Base-by-base conservation (phyloP, 2,797 vertebrate species). In the Rhabdomys pumilio region DNA sequence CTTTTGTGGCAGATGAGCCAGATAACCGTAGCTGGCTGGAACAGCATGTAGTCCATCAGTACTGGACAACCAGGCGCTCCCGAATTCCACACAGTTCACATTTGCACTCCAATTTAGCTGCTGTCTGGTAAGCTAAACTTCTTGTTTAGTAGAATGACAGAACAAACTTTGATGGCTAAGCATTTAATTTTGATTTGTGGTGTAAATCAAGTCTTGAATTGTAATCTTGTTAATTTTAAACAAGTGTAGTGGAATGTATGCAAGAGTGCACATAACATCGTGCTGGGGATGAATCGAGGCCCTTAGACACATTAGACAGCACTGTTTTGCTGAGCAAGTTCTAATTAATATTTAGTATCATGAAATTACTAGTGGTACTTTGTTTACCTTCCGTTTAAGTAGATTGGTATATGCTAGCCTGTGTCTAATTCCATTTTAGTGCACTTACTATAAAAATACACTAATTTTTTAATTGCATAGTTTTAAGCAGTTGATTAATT, bases 101-200 rank as follows among this genome's bases (percentile, higher is more conserved):
- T 97, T 98, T 99, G 83, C 99, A 99, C 98, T 99, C 99, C 95
- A 99, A 99, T 98, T 97, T 99, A 94, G 99, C 99, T 93, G 99
- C 99, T 91, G 98, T 99, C 83, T 99, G 99, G 99, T 99, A 98
- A 99, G 99, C 38, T 89, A 14, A 67, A 41, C 26, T 77, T 82
- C 76, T 81, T 24, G 5, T 63, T 72, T 90, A 77, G 34, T 67
- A 2, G 47, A 72, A 61, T 67, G 55, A 53, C 59, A 61, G 29
- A 38, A 90, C 31, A 89, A 83, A 75, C 34, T 85, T 85, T 73
- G 34, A 57, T 83, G 24, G 84, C 90, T 63, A 77, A 88, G 41
- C 59, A 65, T 87, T 41, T 76, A 41, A 15, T 75, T 92, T 90
- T 93, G 63, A 67, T 76, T 88, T 93, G 44, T 86, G 41, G 38